These are phyloP conservation scores for Abrostola tripartita DNA, from an alignment of 2,888 invertebrate species.

Conservation along the genomic window DNA sequence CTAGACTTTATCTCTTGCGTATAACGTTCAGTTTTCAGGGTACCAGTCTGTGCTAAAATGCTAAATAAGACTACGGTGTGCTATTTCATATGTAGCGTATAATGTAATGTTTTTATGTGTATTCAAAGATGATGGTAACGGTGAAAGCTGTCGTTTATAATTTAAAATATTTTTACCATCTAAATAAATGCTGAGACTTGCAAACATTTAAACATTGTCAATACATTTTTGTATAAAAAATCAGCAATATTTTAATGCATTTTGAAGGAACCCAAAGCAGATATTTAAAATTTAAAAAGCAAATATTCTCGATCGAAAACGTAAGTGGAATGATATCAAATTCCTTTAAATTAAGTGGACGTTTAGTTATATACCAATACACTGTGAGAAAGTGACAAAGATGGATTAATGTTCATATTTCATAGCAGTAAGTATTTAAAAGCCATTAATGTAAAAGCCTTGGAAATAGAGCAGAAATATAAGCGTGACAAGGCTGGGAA, in stretches of 20 bases:
- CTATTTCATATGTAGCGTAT: slow-evolving; percentile 15
- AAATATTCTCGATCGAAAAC: no score
- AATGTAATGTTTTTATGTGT: slow-evolving; percentile 1
- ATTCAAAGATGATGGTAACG: slow-evolving; percentile 7
- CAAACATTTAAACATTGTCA: no score
- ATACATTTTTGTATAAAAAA: no score
- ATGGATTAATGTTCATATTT: no score
- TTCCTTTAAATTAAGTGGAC: no score
- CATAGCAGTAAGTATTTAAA: background rate
- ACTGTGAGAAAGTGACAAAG: no score
- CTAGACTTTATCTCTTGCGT: background rate
- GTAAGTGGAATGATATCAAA: no score
- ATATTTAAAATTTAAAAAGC: no score
- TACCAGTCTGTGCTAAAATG: background rate
- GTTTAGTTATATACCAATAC: no score
- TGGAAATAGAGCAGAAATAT: background rate
- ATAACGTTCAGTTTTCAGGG: slow-evolving; percentile 1
- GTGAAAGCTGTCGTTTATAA: background rate
- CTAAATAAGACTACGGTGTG: slow-evolving; percentile 9
- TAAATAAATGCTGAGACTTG: background rate
- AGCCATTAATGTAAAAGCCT: background rate
- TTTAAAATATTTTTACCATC: background rate
- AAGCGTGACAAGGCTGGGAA: slow-evolving; percentile 2
- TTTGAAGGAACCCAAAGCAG: no score
- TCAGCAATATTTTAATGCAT: no score